Conservation (phyloP, 2,113 vertebrate species). For the Sebastes schlegelii region DNA sequence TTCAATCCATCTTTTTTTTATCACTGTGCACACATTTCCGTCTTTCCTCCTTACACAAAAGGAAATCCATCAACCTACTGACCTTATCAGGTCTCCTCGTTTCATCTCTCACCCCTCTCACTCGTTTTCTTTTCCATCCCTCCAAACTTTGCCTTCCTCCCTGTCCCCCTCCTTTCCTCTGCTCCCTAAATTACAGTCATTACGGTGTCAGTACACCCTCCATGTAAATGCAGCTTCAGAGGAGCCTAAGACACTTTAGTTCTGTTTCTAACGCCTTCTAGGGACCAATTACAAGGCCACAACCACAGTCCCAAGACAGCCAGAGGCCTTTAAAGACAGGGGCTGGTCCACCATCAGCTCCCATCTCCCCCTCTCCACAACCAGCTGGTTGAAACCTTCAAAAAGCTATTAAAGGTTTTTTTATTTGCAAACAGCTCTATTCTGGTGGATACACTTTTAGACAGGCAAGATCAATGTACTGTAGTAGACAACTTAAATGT, state of each 20-base stretch:
- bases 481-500: neutral
- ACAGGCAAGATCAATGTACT: neutral
- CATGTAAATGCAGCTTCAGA: constrained; percentile 64
- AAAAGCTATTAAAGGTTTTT: constrained; percentile 47
- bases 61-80: constrained; percentile 36
- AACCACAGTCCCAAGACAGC: constrained; percentile 58
- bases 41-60: constrained; percentile 38
- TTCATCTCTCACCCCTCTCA: constrained; percentile 32
- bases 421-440: constrained; percentile 40
- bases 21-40: constrained; percentile 26
- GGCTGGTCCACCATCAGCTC: constrained; percentile 37
- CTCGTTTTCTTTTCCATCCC: constrained; percentile 21
- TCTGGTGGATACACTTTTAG: constrained; percentile 13
- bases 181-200: constrained; percentile 77
- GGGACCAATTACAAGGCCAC: constrained; percentile 72
- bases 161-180: constrained; percentile 51
- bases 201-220: constrained; percentile 70
- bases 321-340: constrained; percentile 54
- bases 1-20: constrained; percentile 19
- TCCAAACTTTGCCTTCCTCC: constrained; percentile 46
- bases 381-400: constrained; percentile 56
- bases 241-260: constrained; percentile 43
- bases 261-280: constrained; percentile 65
- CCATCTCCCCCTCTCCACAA: constrained; percentile 40
- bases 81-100: constrained; percentile 30